Percentiles rank a stretch among this genome's conserved stretches.
Evolutionary conservation across 2,797 vertebrate species (phyloP).

Genomic region (Trachops cirrhosus): DNA sequence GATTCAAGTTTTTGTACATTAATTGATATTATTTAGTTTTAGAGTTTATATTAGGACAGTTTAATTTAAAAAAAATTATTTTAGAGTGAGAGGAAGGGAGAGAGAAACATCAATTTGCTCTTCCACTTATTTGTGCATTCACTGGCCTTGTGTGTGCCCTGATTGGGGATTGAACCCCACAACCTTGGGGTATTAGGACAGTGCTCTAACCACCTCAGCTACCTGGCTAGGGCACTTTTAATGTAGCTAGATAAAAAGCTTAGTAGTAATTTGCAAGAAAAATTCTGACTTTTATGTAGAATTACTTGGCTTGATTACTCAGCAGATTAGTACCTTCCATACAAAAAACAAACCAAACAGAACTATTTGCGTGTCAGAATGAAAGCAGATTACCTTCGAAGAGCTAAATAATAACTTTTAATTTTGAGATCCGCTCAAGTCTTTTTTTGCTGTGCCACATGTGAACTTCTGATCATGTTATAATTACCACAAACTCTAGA

Average conservation of each 20-base stretch:
- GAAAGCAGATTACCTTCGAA: background rate
- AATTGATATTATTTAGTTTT: background rate
- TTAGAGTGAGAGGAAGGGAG: background rate
- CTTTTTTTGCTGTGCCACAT: background rate
- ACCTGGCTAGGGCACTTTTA: background rate
- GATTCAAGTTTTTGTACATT: background rate
- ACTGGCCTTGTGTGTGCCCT: background rate
- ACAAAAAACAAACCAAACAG: background rate
- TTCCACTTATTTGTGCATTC: background rate
- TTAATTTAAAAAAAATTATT: background rate
- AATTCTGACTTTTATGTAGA: background rate
- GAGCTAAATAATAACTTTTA: background rate
- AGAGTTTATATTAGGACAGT: background rate
- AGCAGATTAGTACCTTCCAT: background rate
- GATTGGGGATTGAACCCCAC: background rate
- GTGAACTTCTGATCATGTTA: conserved; percentile 6
- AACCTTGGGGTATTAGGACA: background rate
- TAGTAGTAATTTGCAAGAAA: conserved; percentile 18
- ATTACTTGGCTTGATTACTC: conserved; percentile 13
- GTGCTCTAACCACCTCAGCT: background rate
- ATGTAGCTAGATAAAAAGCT: background rate
- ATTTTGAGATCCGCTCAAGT: background rate
- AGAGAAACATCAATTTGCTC: background rate
- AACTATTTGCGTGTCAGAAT: conserved; percentile 4
- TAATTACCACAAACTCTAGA: background rate